Conservation (phyloP, 2,113 vertebrate genomes). For the Festucalex cinctus region DNA sequence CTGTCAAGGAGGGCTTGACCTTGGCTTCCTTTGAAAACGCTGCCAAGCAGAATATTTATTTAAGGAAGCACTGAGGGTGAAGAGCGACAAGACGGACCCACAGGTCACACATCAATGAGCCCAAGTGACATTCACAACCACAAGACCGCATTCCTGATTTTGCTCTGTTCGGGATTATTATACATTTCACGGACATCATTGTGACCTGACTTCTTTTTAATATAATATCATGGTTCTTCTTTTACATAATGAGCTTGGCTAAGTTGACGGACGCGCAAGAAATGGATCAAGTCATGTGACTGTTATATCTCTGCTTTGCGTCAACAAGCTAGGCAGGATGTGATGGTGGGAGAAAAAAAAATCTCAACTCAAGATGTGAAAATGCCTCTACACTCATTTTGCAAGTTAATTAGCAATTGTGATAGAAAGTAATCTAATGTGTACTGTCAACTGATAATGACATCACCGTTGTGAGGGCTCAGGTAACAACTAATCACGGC, state of each 20-base stretch:
- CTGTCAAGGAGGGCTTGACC: slow-evolving; percentile 55
- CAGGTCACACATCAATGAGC: slow-evolving; percentile 49
- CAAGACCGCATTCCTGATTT: slow-evolving; percentile 28
- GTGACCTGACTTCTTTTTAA: slow-evolving; percentile 8
- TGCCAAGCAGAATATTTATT: slow-evolving; percentile 65
- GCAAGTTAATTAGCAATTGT: too few species aligned
- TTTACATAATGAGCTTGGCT: slow-evolving; percentile 5
- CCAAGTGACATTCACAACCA: slow-evolving; percentile 13
- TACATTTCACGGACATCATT: slow-evolving; percentile 13
- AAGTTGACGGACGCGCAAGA: slow-evolving; percentile 12
- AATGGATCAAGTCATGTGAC: slow-evolving; percentile 16
- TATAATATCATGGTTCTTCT: slow-evolving; percentile 2
- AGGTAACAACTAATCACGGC: too few species aligned
- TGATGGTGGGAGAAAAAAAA: background rate
- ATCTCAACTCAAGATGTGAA: background rate
- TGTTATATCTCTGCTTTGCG: background rate
- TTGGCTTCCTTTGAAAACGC: slow-evolving; percentile 63
- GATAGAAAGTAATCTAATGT: too few species aligned
- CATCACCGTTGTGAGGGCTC: too few species aligned
- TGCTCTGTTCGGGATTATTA: slow-evolving; percentile 21
- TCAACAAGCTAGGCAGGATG: background rate
- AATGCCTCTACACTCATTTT: background rate
- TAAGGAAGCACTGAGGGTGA: slow-evolving; percentile 46
- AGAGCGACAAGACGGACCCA: slow-evolving; percentile 27
- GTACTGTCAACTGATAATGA: too few species aligned